phyloP scores from a whole-genome alignment of 2,113 vertebrate genomes.

The Sander lucioperca region DNA sequence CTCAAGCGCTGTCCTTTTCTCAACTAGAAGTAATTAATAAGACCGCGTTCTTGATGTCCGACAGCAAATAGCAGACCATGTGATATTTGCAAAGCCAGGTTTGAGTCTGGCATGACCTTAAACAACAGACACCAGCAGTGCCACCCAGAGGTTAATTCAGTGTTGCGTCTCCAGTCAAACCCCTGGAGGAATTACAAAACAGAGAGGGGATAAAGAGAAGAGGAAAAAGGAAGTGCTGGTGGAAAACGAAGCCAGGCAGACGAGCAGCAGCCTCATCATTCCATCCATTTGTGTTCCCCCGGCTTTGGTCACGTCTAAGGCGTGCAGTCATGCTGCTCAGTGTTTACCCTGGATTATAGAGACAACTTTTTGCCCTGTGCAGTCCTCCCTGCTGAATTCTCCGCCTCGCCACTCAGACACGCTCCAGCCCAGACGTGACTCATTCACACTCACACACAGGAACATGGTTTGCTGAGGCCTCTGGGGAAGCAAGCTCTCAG shows the following conservation, averaged over 20 bases:
- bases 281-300: conserved; percentile 76
- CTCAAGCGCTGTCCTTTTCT: conserved; percentile 18
- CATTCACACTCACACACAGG: conserved; percentile 73
- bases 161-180: conserved; percentile 54
- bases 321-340: conserved; percentile 81
- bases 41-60: neutral
- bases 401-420: conserved; percentile 80
- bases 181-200: conserved; percentile 52
- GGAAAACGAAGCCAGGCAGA: conserved; percentile 51
- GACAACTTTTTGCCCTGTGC: conserved; percentile 73
- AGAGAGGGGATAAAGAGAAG: conserved; percentile 37
- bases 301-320: conserved; percentile 77
- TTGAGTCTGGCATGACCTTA: conserved; percentile 56
- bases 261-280: conserved; percentile 64
- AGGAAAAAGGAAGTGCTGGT: conserved; percentile 54
- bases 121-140: conserved; percentile 52
- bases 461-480: conserved; percentile 58
- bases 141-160: conserved; percentile 69
- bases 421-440: conserved; percentile 80
- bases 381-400: conserved; percentile 75
- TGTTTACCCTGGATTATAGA: conserved; percentile 83
- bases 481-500: conserved; percentile 60
- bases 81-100: conserved; percentile 46
- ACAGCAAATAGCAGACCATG: conserved; percentile 52
- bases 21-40: conserved; percentile 25